Evolutionary conservation across 1,140 invertebrate genomes (phyloP).

Genomic region (Aphelenchoides besseyi): DNA sequence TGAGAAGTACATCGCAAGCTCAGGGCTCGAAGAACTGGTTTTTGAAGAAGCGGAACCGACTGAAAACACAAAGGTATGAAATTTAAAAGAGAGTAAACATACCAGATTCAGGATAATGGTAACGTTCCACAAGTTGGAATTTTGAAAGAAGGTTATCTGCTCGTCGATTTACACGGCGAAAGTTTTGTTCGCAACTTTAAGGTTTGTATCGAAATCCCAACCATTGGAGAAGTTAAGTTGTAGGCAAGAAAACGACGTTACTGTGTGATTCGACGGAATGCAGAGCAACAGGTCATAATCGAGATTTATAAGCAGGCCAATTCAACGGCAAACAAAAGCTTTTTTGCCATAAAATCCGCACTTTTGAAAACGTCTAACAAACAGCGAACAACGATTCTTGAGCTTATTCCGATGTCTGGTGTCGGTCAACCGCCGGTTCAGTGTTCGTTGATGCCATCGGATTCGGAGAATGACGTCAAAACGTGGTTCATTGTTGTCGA

Average conservation of each 20-base stretch:
- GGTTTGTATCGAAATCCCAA: slow-evolving; percentile 15
- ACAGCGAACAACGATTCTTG: slow-evolving; percentile 41
- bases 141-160: slow-evolving; percentile 43
- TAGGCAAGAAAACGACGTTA: slow-evolving; percentile 30
- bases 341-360: slow-evolving; percentile 45
- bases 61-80: neutral
- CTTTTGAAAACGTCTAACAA: slow-evolving; percentile 48
- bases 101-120: slow-evolving; percentile 12
- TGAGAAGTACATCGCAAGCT: slow-evolving; percentile 39
- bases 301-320: slow-evolving; percentile 42
- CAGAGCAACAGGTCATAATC: slow-evolving; percentile 23
- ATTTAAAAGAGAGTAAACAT: neutral
- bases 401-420: slow-evolving; percentile 25
- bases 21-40: slow-evolving; percentile 13
- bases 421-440: slow-evolving; percentile 1
- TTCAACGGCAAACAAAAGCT: slow-evolving; percentile 19
- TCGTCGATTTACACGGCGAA: slow-evolving; percentile 42
- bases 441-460: slow-evolving; percentile 31
- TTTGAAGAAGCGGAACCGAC: slow-evolving; percentile 9
- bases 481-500: slow-evolving; percentile 42
- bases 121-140: neutral
- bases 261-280: slow-evolving; percentile 39
- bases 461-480: slow-evolving; percentile 31
- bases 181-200: slow-evolving; percentile 48
- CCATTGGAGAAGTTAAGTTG: neutral